Conservation (phyloP, 2,113 vertebrate species). For the Megatriorchis doriae region DNA sequence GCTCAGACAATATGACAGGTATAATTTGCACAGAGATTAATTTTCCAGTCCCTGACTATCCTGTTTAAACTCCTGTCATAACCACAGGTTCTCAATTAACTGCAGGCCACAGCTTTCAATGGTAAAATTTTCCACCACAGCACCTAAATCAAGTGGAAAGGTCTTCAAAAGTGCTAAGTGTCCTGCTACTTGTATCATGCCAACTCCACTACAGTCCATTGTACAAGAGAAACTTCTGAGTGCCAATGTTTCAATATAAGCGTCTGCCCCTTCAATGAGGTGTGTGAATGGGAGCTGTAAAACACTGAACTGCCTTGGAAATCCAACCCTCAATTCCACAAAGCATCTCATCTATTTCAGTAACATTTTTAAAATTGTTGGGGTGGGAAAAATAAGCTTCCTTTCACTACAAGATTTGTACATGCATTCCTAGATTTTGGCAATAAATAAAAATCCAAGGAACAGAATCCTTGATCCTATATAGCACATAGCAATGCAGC, state of each 20-base stretch:
- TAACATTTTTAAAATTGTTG: background rate
- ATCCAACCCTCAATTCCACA: background rate
- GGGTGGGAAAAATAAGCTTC: background rate
- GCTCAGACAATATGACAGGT: background rate
- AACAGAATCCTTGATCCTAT: background rate
- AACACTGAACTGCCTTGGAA: background rate
- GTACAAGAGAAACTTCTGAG: background rate
- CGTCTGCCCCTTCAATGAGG: accelerated
- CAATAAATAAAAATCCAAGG: background rate
- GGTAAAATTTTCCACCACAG: background rate
- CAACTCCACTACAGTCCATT: background rate
- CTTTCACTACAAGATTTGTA: background rate
- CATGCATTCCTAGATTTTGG: background rate
- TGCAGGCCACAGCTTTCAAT: background rate
- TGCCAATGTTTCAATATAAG: background rate
- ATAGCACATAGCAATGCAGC: background rate
- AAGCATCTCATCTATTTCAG: background rate
- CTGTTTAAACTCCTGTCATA: background rate
- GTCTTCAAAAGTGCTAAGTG: background rate
- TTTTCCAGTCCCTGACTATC: background rate
- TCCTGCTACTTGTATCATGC: background rate
- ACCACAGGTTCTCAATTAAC: background rate
- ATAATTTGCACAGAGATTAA: background rate
- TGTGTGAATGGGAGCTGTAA: background rate
- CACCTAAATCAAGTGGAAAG: background rate